These are phyloP conservation scores for Acanthurus tractus DNA, from an alignment of 2,797 vertebrate species.

Conservation along the genomic window DNA sequence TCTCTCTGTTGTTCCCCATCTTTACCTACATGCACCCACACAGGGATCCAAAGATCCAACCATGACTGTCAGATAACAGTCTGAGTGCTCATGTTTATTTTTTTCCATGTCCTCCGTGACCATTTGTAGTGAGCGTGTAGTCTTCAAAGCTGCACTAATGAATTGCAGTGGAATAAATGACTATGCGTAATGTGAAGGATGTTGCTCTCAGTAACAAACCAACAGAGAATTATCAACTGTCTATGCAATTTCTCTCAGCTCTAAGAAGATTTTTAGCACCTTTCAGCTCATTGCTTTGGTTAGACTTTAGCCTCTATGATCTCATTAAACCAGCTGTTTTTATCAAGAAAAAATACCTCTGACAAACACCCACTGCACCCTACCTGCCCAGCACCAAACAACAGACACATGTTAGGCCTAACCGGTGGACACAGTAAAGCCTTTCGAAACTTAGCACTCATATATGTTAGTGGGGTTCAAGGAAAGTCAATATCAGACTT, in stretches of 20 bases:
- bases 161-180: constrained; percentile 5
- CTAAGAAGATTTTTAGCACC: neutral
- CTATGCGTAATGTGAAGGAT: constrained; percentile 4
- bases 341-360: neutral
- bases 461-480: too few species aligned
- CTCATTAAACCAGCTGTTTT: neutral
- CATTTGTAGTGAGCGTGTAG: neutral
- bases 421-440: neutral
- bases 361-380: neutral
- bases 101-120: constrained; percentile 1
- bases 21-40: neutral
- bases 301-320: neutral
- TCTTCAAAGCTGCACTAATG: constrained; percentile 11
- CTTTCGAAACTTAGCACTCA: neutral
- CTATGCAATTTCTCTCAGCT: neutral
- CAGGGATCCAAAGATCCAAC: neutral
- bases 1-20: constrained; percentile 3
- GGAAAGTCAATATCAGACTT: too few species aligned
- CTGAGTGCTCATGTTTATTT: neutral
- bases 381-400: neutral
- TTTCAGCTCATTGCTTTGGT: constrained; percentile 11
- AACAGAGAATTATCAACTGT: neutral
- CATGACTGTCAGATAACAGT: neutral
- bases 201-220: neutral
- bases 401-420: neutral